Conservation (phyloP, 2,113 vertebrate genomes). For the Chaetops frenatus region DNA sequence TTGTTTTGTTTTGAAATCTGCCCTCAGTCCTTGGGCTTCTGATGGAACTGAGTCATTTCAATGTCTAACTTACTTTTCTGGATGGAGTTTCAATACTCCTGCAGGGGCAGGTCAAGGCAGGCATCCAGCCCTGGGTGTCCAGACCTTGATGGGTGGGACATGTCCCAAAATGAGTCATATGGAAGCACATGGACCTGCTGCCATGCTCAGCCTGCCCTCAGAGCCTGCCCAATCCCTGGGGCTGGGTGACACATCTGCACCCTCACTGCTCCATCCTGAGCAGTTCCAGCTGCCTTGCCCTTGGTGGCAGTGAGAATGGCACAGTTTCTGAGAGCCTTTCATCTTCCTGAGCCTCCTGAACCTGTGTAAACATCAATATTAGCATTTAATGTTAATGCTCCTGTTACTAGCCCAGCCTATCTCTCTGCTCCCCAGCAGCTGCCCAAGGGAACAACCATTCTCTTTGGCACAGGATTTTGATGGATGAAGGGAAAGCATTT, state of each 20-base stretch:
- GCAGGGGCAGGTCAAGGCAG: not conserved
- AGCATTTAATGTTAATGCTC: not conserved
- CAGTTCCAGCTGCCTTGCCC: not conserved
- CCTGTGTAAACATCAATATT: not conserved
- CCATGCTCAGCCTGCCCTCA: not conserved
- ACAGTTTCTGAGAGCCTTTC: not conserved
- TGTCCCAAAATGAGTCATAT: not conserved
- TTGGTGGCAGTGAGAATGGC: not conserved
- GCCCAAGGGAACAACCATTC: not conserved
- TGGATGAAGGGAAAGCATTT: not conserved
- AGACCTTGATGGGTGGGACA: not conserved
- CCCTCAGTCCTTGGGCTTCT: not conserved
- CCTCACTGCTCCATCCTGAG: not conserved
- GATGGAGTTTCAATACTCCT: not conserved
- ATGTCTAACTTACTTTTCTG: not conserved
- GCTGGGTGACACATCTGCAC: accelerated
- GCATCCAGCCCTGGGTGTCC: not conserved
- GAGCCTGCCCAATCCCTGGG: not conserved
- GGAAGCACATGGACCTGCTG: not conserved
- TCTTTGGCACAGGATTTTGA: not conserved
- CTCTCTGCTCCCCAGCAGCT: not conserved
- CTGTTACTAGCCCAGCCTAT: not conserved
- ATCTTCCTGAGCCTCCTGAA: not conserved
- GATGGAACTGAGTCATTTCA: not conserved
- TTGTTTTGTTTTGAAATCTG: not conserved